Percentiles rank a stretch among this genome's conserved stretches.
Conservation (phyloP, 2,888 invertebrate genomes). For the Chrysolina americana region DNA sequence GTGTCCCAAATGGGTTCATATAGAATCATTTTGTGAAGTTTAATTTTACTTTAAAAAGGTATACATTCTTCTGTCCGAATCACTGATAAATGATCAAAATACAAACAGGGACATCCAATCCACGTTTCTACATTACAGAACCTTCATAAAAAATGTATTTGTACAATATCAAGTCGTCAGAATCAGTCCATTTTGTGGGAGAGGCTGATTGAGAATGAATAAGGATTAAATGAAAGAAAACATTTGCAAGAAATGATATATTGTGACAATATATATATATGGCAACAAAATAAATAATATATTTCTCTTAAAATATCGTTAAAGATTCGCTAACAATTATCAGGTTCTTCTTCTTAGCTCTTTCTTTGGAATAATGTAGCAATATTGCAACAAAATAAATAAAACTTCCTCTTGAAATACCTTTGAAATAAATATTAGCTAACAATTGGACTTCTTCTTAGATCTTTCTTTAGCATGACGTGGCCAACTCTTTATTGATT, state of each 20-base stretch:
- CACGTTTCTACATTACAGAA: background rate
- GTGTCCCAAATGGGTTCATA: background rate
- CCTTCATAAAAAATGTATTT: background rate
- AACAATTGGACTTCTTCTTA: background rate
- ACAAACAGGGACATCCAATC: background rate
- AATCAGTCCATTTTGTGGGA: background rate
- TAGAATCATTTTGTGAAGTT: background rate
- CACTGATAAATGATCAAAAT: background rate
- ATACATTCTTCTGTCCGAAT: background rate
- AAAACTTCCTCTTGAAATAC: background rate
- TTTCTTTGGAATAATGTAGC: background rate
- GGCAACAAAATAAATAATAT: background rate
- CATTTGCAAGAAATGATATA: background rate
- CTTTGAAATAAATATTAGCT: background rate
- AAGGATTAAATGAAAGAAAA: background rate
- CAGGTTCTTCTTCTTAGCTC: conserved; percentile 1
- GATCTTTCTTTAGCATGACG: background rate
- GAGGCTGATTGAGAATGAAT: conserved; percentile 1
- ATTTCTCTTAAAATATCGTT: background rate
- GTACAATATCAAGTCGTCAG: background rate
- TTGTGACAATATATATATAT: background rate
- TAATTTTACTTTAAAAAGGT: background rate
- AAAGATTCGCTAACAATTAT: background rate
- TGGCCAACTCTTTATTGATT: background rate
- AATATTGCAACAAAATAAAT: background rate